phyloP scores from a whole-genome alignment of 1,140 invertebrate genomes.

The Drosophila watanabei region DNA sequence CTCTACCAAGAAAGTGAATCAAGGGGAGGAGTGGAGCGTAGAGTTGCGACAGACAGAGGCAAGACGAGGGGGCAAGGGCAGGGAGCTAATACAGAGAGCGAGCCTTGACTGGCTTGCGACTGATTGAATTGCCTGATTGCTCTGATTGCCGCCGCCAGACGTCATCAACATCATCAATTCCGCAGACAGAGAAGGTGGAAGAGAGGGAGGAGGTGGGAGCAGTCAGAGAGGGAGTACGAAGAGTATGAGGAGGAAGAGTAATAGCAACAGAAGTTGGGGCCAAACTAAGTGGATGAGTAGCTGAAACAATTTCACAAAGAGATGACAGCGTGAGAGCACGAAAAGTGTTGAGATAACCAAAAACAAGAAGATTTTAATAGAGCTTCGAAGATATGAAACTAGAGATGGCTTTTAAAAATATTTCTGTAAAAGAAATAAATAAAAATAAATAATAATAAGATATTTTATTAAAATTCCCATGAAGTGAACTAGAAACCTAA shows the following conservation, averaged over 20 bases:
- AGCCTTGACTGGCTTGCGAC: slow-evolving; percentile 45
- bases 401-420: too few relatives aligned
- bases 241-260: neutral
- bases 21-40: neutral
- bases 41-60: neutral
- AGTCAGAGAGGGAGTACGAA: neutral
- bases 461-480: too few relatives aligned
- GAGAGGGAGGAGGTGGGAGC: neutral
- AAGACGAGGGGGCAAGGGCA: neutral
- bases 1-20: slow-evolving; percentile 7
- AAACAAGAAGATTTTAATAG: neutral
- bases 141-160: slow-evolving; percentile 78
- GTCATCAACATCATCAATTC: slow-evolving; percentile 63
- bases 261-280: neutral
- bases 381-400: neutral
- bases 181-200: slow-evolving; percentile 52
- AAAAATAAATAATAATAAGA: too few relatives aligned
- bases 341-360: neutral
- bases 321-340: neutral
- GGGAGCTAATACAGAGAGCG: slow-evolving; percentile 20
- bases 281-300: slow-evolving; percentile 35
- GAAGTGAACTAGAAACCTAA: too few relatives aligned
- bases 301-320: slow-evolving; percentile 10
- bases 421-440: too few relatives aligned
- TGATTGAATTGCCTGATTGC: slow-evolving; percentile 82